Evolutionary conservation across 2,888 invertebrate species (phyloP), one percentile per base, ranked within the genome.

Genomic region (Chymomyza amoena): DNA sequence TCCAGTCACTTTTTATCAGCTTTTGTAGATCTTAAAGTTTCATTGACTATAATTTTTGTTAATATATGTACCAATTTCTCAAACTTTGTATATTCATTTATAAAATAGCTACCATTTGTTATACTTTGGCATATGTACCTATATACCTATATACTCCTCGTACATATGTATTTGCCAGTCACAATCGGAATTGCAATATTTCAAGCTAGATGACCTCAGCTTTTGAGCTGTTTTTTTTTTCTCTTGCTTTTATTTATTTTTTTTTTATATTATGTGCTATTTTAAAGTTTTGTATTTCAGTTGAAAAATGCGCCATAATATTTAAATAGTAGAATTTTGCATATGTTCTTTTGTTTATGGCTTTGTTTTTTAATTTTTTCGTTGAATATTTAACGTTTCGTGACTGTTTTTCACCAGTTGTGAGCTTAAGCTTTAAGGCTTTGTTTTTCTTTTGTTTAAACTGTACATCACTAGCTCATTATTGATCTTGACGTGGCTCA

Each of bases 391-490:
- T 73, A 84, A 78, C 75, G 70, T 72, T 64, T 65, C 83, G 76
- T 83, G 88, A 80, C 80, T 73, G 76, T 87, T 83, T 60, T 83
- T 83, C 72, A 78, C 86, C 83, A 85, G 80, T 82, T 76, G 20
- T 20, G 25, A 57, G 57, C 57, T 18, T 45, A 45, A 45, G 13
- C 13, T 45, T 45, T 39, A 3, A 39, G 6, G 56, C 25, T 57
- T 57, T 57, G 18, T 25, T 25, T 25, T 25, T 25, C 0, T 25
- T 25, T 25, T 56, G 36, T 64, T 13, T 50, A 25, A 25, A 63
- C 51, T 66, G 56, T 54, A 66, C 69, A 61, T 75, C 76, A 69
- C 15, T 59, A 25, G 59, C 25, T 18, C 59, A 59, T 20, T 20
- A 15, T 59, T 28, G 59, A 25, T 25, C 13, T 59, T 59, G 9